Conservation (phyloP, 2,113 vertebrate genomes). For the Dascyllus trimaculatus region DNA sequence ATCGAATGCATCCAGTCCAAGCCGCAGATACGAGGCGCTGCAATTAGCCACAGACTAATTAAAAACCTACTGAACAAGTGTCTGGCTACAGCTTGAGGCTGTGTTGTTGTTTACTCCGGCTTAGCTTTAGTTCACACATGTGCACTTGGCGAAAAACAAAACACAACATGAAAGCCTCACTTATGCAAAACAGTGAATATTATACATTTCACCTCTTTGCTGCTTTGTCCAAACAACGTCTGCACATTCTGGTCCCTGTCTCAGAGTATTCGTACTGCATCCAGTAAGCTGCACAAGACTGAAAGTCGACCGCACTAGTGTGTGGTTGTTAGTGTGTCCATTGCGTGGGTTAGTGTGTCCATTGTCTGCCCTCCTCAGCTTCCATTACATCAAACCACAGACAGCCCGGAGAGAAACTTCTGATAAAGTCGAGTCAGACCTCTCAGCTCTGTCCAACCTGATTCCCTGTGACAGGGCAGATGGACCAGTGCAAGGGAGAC, state of each 20-base stretch:
- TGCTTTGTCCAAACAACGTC: conserved; percentile 29
- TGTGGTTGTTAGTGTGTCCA: conserved; percentile 3
- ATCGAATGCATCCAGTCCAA: conserved; percentile 1
- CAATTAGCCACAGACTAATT: conserved; percentile 41
- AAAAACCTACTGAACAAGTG: conserved; percentile 20
- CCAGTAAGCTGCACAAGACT: conserved; percentile 28
- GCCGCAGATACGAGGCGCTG: conserved; percentile 17
- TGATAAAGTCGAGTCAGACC: conserved; percentile 62
- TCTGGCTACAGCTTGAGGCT: conserved; percentile 7
- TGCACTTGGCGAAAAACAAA: not conserved
- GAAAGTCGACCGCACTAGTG: not conserved
- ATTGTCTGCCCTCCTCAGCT: conserved; percentile 59
- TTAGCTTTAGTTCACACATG: not conserved
- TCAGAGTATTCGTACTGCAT: conserved; percentile 22
- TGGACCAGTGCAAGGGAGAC: conserved; percentile 23
- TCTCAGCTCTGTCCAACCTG: conserved; percentile 51
- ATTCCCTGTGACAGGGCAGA: conserved; percentile 65
- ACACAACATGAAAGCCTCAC: not conserved
- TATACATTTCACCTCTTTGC: not conserved
- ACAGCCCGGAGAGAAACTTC: conserved; percentile 54
- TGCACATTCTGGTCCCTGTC: conserved; percentile 19
- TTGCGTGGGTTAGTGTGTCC: conserved; percentile 18
- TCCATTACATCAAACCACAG: conserved; percentile 69
- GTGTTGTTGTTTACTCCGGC: conserved; percentile 9
- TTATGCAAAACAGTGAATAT: conserved; percentile 4